A percentile compares a stretch with the other conserved stretches of the same genome.
Conservation (phyloP, 1,140 invertebrate genomes). For the Andricus grossulariae region DNA sequence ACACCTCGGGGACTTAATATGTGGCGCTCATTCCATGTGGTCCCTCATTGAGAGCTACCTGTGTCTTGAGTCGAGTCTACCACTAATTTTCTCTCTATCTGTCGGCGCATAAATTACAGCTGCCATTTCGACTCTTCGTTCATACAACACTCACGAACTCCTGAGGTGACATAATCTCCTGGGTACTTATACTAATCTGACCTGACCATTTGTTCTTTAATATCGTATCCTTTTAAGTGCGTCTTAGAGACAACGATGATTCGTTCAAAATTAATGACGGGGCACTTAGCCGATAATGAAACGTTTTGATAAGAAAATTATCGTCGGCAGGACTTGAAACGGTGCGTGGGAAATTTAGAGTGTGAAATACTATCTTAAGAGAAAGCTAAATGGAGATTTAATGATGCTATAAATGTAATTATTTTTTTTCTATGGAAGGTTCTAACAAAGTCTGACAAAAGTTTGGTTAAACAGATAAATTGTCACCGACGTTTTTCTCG, state of each 20-base stretch:
- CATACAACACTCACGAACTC: constrained; percentile 37
- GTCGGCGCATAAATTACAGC: constrained; percentile 50
- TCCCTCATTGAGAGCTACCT: constrained; percentile 27
- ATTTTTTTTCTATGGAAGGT: too few relatives aligned
- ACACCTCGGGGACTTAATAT: neutral
- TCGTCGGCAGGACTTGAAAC: neutral
- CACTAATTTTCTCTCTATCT: constrained; percentile 46
- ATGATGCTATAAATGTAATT: too few relatives aligned
- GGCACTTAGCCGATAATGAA: constrained; percentile 18
- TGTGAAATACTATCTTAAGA: too few relatives aligned
- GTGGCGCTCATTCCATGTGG: neutral
- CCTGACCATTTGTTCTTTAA: constrained; percentile 14
- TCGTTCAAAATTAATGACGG: constrained; percentile 12
- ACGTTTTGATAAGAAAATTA: constrained; percentile 16
- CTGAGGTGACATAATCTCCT: constrained; percentile 53
- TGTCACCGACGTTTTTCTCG: constrained; percentile 3
- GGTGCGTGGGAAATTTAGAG: constrained; percentile 1
- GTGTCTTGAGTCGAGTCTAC: neutral
- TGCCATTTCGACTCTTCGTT: constrained; percentile 39
- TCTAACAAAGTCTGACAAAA: neutral
- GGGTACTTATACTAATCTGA: constrained; percentile 43
- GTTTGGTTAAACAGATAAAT: neutral
- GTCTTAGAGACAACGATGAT: constrained; percentile 4
- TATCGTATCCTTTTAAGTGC: constrained; percentile 2
- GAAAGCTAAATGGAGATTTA: too few relatives aligned